These are phyloP conservation scores for Akabosia matsudoensis DNA, from an alignment of 1,140 invertebrate species.

Conservation along the genomic window DNA sequence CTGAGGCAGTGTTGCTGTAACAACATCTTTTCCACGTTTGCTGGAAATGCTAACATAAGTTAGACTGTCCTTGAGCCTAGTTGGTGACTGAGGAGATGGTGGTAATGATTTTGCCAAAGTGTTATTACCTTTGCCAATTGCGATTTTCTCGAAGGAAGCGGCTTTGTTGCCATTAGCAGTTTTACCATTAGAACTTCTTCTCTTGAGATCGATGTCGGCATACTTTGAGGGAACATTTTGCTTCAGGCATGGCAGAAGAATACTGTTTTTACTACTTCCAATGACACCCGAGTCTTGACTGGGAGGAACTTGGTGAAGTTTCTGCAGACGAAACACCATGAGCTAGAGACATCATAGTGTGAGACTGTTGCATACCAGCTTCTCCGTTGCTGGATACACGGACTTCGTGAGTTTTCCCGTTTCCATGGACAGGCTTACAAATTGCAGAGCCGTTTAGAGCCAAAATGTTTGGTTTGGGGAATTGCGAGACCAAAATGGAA, in stretches of 20 bases:
- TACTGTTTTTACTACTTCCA: background rate
- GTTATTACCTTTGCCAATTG: background rate
- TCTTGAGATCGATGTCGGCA: background rate
- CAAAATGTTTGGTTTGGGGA: background rate
- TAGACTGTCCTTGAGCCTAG: background rate
- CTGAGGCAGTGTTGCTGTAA: background rate
- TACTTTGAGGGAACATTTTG: background rate
- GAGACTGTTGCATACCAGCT: background rate
- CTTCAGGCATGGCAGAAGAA: background rate
- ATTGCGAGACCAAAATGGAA: background rate
- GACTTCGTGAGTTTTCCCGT: background rate
- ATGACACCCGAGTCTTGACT: too few relatives aligned
- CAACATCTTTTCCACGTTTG: background rate
- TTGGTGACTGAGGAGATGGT: background rate
- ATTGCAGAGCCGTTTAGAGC: background rate
- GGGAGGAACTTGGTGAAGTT: background rate
- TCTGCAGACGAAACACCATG: background rate
- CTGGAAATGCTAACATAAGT: background rate
- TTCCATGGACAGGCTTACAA: background rate
- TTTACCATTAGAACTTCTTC: background rate
- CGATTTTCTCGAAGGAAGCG: background rate
- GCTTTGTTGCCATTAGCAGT: background rate
- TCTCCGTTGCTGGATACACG: background rate
- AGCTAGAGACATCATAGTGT: background rate
- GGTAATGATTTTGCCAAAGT: background rate